Evolutionary conservation across 2,113 vertebrate genomes (phyloP).

Genomic region (Ellobius talpinus): DNA sequence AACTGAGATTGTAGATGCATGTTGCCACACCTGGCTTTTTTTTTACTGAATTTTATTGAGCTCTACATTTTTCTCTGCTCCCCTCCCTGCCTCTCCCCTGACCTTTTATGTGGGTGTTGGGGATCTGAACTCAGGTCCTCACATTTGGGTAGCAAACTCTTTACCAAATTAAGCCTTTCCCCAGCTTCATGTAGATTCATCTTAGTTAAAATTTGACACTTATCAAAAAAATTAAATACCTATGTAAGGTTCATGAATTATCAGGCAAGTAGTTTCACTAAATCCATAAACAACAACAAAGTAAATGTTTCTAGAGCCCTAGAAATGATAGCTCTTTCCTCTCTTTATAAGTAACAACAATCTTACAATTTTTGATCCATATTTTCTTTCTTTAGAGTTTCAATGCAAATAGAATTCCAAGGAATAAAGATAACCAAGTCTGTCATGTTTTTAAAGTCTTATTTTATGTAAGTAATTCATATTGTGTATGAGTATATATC

Average conservation of each 20-base stretch:
- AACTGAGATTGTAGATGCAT: neutral
- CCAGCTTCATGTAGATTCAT: neutral
- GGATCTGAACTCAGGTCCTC: neutral
- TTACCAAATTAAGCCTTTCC: too few relatives aligned
- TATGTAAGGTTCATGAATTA: neutral
- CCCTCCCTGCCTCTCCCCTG: neutral
- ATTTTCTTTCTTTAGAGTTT: neutral
- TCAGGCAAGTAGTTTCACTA: neutral
- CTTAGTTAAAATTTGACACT: neutral
- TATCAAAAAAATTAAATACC: neutral
- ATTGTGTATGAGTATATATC: neutral
- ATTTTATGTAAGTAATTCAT: neutral
- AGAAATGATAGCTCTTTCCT: neutral
- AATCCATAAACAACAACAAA: neutral
- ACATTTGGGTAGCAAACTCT: neutral
- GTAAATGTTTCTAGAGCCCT: neutral
- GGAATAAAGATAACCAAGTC: neutral
- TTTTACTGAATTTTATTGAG: too few relatives aligned
- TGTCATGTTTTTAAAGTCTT: neutral
- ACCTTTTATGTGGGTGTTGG: neutral
- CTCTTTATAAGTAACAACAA: neutral
- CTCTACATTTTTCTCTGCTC: too few relatives aligned
- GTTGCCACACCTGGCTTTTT: neutral
- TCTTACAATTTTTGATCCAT: neutral
- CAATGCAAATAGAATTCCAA: neutral